phyloP scores from a whole-genome alignment of 2,888 invertebrate species.

The Aethes cnicana region DNA sequence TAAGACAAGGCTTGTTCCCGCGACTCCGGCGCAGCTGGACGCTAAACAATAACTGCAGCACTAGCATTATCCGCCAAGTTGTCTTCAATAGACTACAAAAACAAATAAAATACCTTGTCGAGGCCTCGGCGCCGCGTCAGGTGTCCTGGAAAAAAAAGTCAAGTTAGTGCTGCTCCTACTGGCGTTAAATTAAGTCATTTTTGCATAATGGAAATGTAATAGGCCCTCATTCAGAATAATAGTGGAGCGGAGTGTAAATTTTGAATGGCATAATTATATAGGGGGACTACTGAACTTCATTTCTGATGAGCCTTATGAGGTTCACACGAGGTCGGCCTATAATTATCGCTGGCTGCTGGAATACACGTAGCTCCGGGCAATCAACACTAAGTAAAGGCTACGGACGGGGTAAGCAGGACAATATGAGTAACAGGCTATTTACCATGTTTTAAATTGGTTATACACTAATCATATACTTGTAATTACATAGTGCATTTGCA shows the following conservation, averaged over 20 bases:
- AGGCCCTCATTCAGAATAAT: constrained; percentile 1
- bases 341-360: too few species aligned
- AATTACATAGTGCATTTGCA: too few species aligned
- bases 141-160: constrained; percentile 43
- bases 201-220: constrained; percentile 17
- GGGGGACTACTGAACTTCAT: background rate
- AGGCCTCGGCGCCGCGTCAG: constrained; percentile 35
- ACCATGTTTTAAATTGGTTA: too few species aligned
- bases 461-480: too few species aligned
- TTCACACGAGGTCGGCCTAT: too few species aligned
- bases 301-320: too few species aligned
- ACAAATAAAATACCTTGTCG: constrained; percentile 44
- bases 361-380: too few species aligned
- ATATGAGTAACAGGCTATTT: too few species aligned
- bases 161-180: constrained; percentile 11
- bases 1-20: too few species aligned
- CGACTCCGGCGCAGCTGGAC: background rate
- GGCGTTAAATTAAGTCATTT: constrained; percentile 13
- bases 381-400: too few species aligned
- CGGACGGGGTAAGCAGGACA: too few species aligned
- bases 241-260: background rate
- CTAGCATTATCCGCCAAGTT: background rate
- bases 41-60: constrained; percentile 1
- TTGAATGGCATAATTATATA: constrained; percentile 10
- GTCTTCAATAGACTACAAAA: constrained; percentile 4